Evolutionary conservation across 2,113 vertebrate species (phyloP).

Genomic region (Plecotus auritus): DNA sequence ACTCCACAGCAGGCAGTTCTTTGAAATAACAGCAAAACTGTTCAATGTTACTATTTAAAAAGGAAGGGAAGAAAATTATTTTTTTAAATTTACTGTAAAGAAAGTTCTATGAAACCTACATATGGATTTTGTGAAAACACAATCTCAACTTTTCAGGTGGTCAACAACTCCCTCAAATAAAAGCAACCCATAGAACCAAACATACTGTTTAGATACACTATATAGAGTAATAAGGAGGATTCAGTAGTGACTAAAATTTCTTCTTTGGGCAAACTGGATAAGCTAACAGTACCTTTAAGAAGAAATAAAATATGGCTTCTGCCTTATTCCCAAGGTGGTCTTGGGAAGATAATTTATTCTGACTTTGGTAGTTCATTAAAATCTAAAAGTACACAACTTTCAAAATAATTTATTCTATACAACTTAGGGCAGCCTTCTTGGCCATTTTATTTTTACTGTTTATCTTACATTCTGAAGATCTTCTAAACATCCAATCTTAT

Average conservation of each 20-base stretch:
- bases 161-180: slow-evolving; percentile 24
- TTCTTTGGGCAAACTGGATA: background rate
- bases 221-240: background rate
- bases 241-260: background rate
- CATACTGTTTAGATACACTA: background rate
- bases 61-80: slow-evolving; percentile 50
- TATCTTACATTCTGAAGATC: background rate
- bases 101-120: background rate
- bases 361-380: slow-evolving; percentile 7
- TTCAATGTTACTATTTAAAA: slow-evolving; percentile 91
- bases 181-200: background rate
- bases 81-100: background rate
- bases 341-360: background rate
- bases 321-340: background rate
- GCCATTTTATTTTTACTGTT: background rate
- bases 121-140: background rate
- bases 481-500: background rate
- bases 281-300: background rate
- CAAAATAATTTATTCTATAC: slow-evolving; percentile 38
- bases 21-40: slow-evolving; percentile 99
- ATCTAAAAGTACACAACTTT: background rate
- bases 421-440: background rate
- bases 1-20: slow-evolving; percentile 94
- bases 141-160: background rate
- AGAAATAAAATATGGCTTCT: background rate